Evolutionary conservation across 2,797 vertebrate species (phyloP).

Genomic region (Lacerta viridis): DNA sequence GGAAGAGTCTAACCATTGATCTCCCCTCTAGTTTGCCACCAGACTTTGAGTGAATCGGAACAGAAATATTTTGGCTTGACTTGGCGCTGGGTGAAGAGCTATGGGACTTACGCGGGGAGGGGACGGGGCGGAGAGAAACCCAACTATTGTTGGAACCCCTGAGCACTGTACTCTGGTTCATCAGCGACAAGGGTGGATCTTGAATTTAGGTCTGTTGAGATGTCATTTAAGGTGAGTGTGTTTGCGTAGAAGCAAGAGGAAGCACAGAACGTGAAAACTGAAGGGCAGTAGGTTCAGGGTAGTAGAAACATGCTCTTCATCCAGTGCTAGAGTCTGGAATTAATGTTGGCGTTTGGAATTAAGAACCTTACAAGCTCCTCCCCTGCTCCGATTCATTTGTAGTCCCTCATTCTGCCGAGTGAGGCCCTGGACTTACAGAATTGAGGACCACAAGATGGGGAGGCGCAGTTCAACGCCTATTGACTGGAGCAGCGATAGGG

Average conservation of each 20-base stretch:
- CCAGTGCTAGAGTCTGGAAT: no score
- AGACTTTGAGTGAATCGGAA: not conserved
- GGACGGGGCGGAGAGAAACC: not conserved
- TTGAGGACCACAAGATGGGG: no score
- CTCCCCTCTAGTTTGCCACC: no score
- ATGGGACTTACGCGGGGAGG: not conserved
- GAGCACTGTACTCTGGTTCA: not conserved
- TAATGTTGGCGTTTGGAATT: no score
- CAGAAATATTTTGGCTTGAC: not conserved
- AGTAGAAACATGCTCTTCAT: not conserved
- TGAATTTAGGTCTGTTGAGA: not conserved
- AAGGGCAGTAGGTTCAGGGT: not conserved
- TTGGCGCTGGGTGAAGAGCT: not conserved
- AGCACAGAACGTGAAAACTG: not conserved
- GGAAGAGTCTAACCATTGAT: no score
- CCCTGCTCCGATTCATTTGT: no score
- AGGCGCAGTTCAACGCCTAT: no score
- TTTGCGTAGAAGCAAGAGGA: not conserved
- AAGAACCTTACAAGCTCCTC: no score
- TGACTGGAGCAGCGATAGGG: no score
- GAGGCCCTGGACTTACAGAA: no score
- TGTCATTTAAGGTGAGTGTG: not conserved
- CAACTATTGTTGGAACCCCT: not conserved
- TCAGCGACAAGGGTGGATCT: not conserved
- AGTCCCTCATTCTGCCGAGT: no score